Base-by-base conservation (phyloP, 2,113 vertebrate species). In the Limnothrissa miodon region DNA sequence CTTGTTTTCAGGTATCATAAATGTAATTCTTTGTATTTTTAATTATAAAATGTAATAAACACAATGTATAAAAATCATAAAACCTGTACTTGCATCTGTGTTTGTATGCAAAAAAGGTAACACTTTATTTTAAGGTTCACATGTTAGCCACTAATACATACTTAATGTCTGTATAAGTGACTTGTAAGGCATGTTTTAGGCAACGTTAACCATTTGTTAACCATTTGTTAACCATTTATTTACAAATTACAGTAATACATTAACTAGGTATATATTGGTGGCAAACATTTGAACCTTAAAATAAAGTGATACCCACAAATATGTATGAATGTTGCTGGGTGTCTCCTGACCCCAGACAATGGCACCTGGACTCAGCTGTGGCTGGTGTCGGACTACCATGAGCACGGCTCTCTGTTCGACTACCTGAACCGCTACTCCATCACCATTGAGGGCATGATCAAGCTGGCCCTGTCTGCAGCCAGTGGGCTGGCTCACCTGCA, bases 351-450 rank as follows among this genome's bases (percentile, higher is more conserved):
- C 51, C 33, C 92, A 99, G 98, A 99, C 90, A 99, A 99, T 0
- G 98, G 98, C 44, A 99, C 97, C 0, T 99, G 98, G 98, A 99
- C 97, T 0, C 97, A 99, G 90, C 89, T 99, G 84, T 99, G 97
- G 98, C 90, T 99, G 0, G 98, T 99, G 53, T 99, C 98, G 0
- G 98, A 99, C 87, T 99, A 99, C 89, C 98, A 99, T 0, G 97
- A 99, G 90, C 95, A 98, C 0, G 98, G 98, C 0, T 99, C 98
- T 25, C 94, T 99, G 85, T 99, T 99, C 11, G 97, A 99, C 88
- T 99, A 98, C 89, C 94, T 99, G 51, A 98, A 99, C 74, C 95
- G 96, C 5, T 99, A 97, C 92, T 96, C 97, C 0, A 96, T 99
- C 87, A 97, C 96, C 0, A 96, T 96, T 0, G 97, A 99, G 90